phyloP scores from a whole-genome alignment of 2,113 vertebrate genomes.

The Platanista minor region DNA sequence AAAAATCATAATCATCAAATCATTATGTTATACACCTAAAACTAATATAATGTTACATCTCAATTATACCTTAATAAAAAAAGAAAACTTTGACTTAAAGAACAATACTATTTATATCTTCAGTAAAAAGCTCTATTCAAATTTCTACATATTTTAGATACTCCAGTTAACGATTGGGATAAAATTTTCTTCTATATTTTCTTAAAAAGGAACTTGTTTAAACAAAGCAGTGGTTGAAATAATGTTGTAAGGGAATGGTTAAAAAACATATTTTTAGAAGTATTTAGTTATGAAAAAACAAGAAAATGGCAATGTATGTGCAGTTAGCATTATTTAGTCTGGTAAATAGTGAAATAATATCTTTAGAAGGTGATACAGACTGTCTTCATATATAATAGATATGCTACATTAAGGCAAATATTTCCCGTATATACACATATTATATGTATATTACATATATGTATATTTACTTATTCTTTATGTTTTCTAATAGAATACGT shows the following conservation, averaged over 20 bases:
- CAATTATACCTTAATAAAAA: not conserved
- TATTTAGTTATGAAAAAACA: slow-evolving; percentile 31
- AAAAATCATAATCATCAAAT: not conserved
- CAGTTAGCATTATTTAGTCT: not conserved
- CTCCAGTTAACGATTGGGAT: not conserved
- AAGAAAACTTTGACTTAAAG: not conserved
- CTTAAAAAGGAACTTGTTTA: not conserved
- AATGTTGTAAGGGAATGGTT: not conserved
- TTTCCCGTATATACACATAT: not conserved
- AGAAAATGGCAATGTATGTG: not conserved
- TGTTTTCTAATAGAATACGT: not conserved
- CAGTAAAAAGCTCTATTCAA: not conserved
- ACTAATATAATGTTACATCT: not conserved
- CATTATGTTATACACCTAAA: not conserved
- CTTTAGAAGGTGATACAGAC: not conserved
- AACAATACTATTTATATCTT: not conserved
- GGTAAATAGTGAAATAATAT: not conserved
- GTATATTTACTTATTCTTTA: not conserved
- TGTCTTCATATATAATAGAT: not conserved
- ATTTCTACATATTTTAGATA: not conserved
- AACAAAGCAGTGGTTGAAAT: not conserved
- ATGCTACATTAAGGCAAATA: not conserved
- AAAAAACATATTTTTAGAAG: not conserved
- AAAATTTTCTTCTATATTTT: not conserved
- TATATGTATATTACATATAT: not conserved